Evolutionary conservation across 2,888 invertebrate species (phyloP).

Genomic region (Agonum fuliginosum): DNA sequence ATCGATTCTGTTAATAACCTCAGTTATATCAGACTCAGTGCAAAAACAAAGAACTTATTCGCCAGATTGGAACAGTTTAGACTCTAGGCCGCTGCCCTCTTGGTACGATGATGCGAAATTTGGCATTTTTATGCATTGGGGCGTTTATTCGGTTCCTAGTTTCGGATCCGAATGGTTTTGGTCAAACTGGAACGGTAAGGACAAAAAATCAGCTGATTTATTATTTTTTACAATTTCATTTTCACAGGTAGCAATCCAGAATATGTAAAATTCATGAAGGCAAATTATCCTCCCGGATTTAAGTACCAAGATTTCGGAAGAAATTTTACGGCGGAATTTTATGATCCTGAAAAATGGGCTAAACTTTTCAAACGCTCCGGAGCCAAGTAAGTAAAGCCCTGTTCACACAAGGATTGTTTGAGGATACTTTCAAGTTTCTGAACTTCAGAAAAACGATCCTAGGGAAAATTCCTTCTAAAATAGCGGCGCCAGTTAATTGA

Average conservation of each 20-base stretch:
- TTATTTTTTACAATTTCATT: too few relatives aligned
- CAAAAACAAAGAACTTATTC: constrained; percentile 72
- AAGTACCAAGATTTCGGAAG: constrained; percentile 94
- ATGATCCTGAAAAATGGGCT: constrained; percentile 89
- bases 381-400: constrained; percentile 80
- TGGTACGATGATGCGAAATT: constrained; percentile 95
- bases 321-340: constrained; percentile 93
- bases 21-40: constrained; percentile 31
- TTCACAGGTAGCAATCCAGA: constrained; percentile 69
- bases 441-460: too few relatives aligned
- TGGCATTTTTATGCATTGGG: constrained; percentile 96
- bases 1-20: constrained; percentile 13
- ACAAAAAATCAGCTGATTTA: constrained; percentile 48
- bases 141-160: constrained; percentile 93
- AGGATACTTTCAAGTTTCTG: too few relatives aligned
- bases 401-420: too few relatives aligned
- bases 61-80: constrained; percentile 90
- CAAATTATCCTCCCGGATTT: constrained; percentile 88
- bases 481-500: too few relatives aligned
- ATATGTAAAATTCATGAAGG: constrained; percentile 82
- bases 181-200: constrained; percentile 85
- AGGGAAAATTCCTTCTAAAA: too few relatives aligned
- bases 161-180: constrained; percentile 95
- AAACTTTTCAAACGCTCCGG: constrained; percentile 88
- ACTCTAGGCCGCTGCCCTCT: constrained; percentile 84